Evolutionary conservation across 92 coral and sea anemone species (phyloP).

Genomic region (Epizoanthus illoricatus): DNA sequence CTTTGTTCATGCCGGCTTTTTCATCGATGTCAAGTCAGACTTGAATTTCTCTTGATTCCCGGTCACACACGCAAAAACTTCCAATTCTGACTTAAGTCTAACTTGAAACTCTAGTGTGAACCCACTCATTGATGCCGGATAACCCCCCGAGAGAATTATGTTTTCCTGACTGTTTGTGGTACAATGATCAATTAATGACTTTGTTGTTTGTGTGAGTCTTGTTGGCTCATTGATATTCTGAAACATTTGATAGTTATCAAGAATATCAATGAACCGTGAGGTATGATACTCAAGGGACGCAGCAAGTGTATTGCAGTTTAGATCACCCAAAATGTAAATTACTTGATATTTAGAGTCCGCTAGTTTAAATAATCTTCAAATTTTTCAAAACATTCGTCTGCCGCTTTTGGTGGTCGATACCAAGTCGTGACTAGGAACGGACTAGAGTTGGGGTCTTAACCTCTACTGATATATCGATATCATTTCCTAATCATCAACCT

Average conservation of each 20-base stretch:
- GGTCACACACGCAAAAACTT: too few relatives aligned
- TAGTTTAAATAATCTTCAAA: slow-evolving; percentile 21
- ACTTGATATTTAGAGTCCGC: slow-evolving; percentile 40
- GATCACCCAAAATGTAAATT: slow-evolving; percentile 56
- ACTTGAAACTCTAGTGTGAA: too few relatives aligned
- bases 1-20: too few relatives aligned
- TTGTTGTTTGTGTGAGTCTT: slow-evolving; percentile 42
- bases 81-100: too few relatives aligned
- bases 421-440: slow-evolving; percentile 48
- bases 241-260: slow-evolving; percentile 47
- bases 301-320: slow-evolving; percentile 35
- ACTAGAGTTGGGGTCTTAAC: slow-evolving; percentile 23
- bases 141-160: slow-evolving; percentile 42
- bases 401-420: slow-evolving; percentile 50
- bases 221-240: slow-evolving; percentile 48
- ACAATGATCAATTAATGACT: slow-evolving; percentile 48
- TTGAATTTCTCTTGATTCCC: too few relatives aligned
- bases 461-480: slow-evolving; percentile 47
- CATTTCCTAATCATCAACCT: slow-evolving; percentile 36
- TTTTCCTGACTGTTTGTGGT: slow-evolving; percentile 43
- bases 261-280: slow-evolving; percentile 45
- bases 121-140: slow-evolving; percentile 46
- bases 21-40: too few relatives aligned
- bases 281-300: slow-evolving; percentile 49
- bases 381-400: slow-evolving; percentile 37